Base-by-base conservation (phyloP, 2,113 vertebrate species). In the Phyllopteryx taeniolatus region DNA sequence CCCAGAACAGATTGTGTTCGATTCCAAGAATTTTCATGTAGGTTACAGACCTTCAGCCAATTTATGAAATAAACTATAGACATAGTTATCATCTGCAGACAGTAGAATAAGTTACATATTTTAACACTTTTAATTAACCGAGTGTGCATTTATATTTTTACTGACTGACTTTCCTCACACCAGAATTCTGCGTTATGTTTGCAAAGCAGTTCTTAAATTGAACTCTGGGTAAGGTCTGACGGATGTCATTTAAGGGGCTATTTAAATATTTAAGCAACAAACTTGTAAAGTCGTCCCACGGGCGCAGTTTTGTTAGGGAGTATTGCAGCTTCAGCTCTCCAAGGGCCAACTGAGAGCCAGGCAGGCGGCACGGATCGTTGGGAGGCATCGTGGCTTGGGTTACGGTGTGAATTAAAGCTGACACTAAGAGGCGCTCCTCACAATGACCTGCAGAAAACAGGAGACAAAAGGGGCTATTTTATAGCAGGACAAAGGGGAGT, bases 391-490 rank as follows among this genome's bases (percentile, higher is more conserved):
- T 77, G 77, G 92, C 88, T 94, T 87, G 81, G 91, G 91, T 95
- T 95, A 94, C 95, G 90, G 90, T 86, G 91, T 91, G 93, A 95
- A 94, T 94, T 95, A 93, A 93, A 94, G 93, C 89, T 92, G 93
- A 95, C 94, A 93, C 93, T 93, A 94, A 95, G 92, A 95, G 92
- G 93, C 90, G 92, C 90, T 94, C 92, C 86, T 90, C 84, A 91
- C 91, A 94, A 94, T 94, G 93, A 91, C 89, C 91, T 85, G 88
- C 87, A 90, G 92, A 92, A 91, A 92, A 81, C 70, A 75, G 87
- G 82, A 92, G 87, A 96, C 94, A 95, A 94, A 93, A 91, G 92
- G 79, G 83, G 44, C 91, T 85, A 94, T 95, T 96, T 92, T 94
- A 83, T 75, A 85, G 85, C 81, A 72, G 92, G 89, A 94, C 92